Conservation (phyloP, 2,888 invertebrate species). For the Folsomia manolachei region DNA sequence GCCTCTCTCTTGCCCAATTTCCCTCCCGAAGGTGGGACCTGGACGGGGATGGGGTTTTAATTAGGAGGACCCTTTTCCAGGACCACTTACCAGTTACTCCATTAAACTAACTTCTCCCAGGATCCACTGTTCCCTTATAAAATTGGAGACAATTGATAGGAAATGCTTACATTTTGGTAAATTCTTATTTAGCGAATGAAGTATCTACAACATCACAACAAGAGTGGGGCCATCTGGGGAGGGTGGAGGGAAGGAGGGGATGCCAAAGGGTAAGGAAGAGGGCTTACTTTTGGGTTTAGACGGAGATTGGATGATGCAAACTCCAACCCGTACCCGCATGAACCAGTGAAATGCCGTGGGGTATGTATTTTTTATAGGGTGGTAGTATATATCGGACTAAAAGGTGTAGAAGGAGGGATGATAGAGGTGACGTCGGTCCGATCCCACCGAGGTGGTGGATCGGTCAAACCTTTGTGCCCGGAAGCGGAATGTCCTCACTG, state of each 20-base stretch:
- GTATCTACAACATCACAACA: slow-evolving; percentile 55
- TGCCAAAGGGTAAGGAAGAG: background rate
- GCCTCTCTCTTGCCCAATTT: background rate
- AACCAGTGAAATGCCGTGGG: too few relatives aligned
- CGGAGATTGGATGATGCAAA: too few relatives aligned
- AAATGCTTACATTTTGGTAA: slow-evolving; percentile 37
- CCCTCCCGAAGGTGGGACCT: background rate
- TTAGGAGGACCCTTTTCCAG: background rate
- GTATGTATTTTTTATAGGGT: too few relatives aligned
- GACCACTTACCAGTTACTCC: slow-evolving; percentile 15
- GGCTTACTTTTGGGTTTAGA: too few relatives aligned
- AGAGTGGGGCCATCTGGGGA: slow-evolving; percentile 62
- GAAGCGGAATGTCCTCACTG: background rate
- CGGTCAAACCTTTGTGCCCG: too few relatives aligned
- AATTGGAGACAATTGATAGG: background rate
- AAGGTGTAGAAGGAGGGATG: background rate
- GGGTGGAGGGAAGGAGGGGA: background rate
- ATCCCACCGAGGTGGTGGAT: too few relatives aligned
- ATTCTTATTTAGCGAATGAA: slow-evolving; percentile 52
- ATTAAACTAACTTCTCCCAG: background rate
- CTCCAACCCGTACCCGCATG: too few relatives aligned
- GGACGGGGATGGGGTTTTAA: background rate
- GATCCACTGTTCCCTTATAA: slow-evolving; percentile 1
- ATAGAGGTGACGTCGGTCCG: background rate
- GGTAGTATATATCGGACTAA: background rate